Base-by-base conservation (phyloP, 2,113 vertebrate genomes). In the Bubo blakistoni region DNA sequence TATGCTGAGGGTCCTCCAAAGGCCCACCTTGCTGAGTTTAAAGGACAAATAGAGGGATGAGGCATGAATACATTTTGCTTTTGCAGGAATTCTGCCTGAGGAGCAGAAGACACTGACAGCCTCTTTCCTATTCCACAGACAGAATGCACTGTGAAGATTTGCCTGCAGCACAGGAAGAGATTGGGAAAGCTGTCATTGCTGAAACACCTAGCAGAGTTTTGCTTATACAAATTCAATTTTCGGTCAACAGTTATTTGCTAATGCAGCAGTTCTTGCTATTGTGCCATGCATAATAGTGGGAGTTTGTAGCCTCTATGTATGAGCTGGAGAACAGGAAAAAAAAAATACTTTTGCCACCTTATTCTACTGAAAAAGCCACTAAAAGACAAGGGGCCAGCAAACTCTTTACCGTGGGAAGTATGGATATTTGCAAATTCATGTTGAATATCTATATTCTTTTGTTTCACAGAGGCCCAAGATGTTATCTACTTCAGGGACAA, bases 81-180 rank as follows among this genome's bases (percentile, higher is more conserved):
- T 95, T 73, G 42, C 17, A 58, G 51, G n/a, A 73, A 73, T 70
- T 66, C 80, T 58, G 26, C 17, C 67, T 36, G 34, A 72, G 15
- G 15, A 29, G 17, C 0, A 0, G 36, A 86, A 69, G 32, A 34
- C 36, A 80, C 62, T 2, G 12, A 61, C 1, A 1, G 30, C 13
- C n/a, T 77, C 32, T 63, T 87, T 72, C 26, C 76, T 73, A 30
- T 78, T 81, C 20, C 47, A 52, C 34, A 76, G 46, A 62, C 32
- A 44, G 67, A 72, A 3, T 34, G 40, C 1, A 2, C 34, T 38
- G 24, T 57, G 38, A 66, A 92, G 38, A 62, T 55, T 51, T 86
- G 27, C 17, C 72, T 81, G 77, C 25, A 83, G 38, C 44, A 58
- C 5, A 70, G 46, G 19, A 61, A 70, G 34, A 62, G 25, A n/a